Conservation (phyloP, 2,797 vertebrate genomes). For the Cottoperca gobio region DNA sequence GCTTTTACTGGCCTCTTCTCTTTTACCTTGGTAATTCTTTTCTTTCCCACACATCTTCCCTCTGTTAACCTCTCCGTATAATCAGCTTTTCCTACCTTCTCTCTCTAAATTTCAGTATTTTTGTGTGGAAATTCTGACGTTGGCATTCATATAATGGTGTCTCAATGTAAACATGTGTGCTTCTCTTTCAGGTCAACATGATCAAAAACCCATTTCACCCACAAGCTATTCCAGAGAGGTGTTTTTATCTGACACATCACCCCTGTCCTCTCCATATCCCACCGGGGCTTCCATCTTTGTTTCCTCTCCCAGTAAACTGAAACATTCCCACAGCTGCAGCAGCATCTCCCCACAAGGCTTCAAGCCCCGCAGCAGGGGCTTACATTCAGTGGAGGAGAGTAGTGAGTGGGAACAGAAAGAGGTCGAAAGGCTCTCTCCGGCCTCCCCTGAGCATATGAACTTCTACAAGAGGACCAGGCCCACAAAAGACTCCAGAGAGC, state of each 20-base stretch:
- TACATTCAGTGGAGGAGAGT: conserved; percentile 73
- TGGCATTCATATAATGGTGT: background rate
- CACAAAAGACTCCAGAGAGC: conserved; percentile 65
- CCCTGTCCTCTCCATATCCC: conserved; percentile 83
- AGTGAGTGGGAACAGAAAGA: conserved; percentile 74
- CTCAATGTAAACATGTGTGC: conserved; percentile 21
- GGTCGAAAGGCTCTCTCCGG: conserved; percentile 53
- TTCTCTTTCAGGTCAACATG: conserved; percentile 84
- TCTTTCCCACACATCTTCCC: conserved; percentile 77
- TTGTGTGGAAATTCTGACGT: background rate
- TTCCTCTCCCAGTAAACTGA: conserved; percentile 79
- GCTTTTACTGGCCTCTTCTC: conserved; percentile 97
- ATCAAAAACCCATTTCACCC: conserved; percentile 84
- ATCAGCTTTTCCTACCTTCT: background rate
- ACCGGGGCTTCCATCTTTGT: conserved; percentile 80
- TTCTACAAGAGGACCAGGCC: conserved; percentile 75
- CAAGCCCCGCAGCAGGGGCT: conserved; percentile 68
- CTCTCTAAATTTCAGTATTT: conserved; percentile 4
- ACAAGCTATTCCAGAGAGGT: conserved; percentile 78
- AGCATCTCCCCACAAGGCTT: conserved; percentile 65
- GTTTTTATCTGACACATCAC: conserved; percentile 86
- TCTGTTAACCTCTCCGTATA: conserved; percentile 77
- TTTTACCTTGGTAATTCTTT: conserved; percentile 94
- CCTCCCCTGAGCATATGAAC: conserved; percentile 48
- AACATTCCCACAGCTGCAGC: conserved; percentile 80